Base-by-base conservation (phyloP, 1,140 invertebrate genomes). In the Macrotrachela quadricornifera region DNA sequence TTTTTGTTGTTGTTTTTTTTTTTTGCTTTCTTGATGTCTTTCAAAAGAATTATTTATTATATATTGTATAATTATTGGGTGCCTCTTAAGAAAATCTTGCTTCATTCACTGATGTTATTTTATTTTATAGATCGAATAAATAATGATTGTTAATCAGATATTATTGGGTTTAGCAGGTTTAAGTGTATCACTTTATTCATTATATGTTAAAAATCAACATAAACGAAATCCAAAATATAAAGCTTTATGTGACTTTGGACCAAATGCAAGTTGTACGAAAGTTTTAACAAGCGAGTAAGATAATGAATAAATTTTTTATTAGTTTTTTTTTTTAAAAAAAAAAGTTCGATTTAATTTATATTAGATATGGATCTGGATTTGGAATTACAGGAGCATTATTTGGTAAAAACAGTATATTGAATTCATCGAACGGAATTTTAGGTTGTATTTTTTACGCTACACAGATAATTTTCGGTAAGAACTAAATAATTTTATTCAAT, bases 311-410 rank as follows among this genome's bases (percentile, higher is more conserved):
- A 45, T 59, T 63, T 60, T 61, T 73, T 74, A 10, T n/a, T n/a
- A n/a, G n/a, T n/a, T n/a, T n/a, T 4, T 18, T 51, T n/a, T 60
- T 47, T 50, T 14, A 56, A 53, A 16, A 38, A 18, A 41, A 13
- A 1, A 51, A 18, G 46, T 21, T 47, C n/a, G 42, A 13, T 49
- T 13, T 36, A 48, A 45, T 59, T 63, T 60, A 60, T 73, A 74
- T 13, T 63, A 84, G 81, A 58, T 83, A 79, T 69, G 77, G 78
- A 1, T 79, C 77, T 72, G 81, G 80, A 42, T 81, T 84, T 69
- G 82, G 81, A 2, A 59, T 84, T 1, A 57, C 78, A 4, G 61
- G 71, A 15, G 59, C 71, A 36, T 46, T 74, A 46, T 53, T 75
- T 37, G 73, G 73, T 10, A 61, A 73, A 59, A 68, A 77, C 47